Percentiles rank a stretch among this genome's conserved stretches.
phyloP scores from a whole-genome alignment of 2,113 vertebrate species.

The Callipepla californica region DNA sequence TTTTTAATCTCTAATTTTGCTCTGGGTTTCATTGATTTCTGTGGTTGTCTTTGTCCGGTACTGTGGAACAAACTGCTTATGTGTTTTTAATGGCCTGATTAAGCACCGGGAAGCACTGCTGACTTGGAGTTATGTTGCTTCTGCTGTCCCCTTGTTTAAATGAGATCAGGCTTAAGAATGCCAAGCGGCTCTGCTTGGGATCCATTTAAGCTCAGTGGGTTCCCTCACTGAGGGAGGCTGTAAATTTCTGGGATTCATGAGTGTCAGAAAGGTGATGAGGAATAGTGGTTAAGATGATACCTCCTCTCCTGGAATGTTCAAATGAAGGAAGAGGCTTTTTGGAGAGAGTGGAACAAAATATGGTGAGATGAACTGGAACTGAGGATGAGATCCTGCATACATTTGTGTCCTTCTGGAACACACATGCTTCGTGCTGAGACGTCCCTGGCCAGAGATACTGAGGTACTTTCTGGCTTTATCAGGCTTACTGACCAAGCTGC shows the following conservation, averaged over 20 bases:
- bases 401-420: neutral
- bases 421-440: neutral
- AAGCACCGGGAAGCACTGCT: slow-evolving; percentile 1
- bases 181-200: neutral
- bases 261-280: neutral
- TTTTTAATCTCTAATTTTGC: slow-evolving; percentile 35
- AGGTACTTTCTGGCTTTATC: slow-evolving; percentile 23
- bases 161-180: neutral
- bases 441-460: neutral
- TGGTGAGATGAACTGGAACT: neutral
- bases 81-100: slow-evolving; percentile 24
- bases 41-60: slow-evolving; percentile 24
- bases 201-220: neutral
- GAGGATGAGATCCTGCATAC: neutral
- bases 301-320: neutral
- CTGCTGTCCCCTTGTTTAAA: neutral
- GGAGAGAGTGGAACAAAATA: neutral
- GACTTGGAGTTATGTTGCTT: neutral
- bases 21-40: slow-evolving; percentile 21
- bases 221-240: neutral
- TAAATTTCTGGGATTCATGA: neutral
- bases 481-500: slow-evolving; percentile 21
- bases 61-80: neutral
- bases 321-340: neutral
- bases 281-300: neutral